Evolutionary conservation across 2,888 invertebrate species (phyloP).

Genomic region (Yponomeuta plumbellus): DNA sequence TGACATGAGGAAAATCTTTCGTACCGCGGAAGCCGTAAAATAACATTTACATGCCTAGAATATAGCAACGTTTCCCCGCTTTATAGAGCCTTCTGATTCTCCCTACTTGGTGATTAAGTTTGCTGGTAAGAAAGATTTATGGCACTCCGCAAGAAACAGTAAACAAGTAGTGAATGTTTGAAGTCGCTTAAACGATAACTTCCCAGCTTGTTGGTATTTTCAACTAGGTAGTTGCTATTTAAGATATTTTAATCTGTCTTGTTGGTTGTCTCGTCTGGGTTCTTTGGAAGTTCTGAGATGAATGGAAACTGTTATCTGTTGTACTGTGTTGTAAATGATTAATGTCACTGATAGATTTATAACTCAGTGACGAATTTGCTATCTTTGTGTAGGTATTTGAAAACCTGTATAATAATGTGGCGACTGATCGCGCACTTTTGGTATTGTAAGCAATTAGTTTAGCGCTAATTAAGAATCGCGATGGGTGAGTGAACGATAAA

Average conservation of each 20-base stretch:
- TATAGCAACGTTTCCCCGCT: not conserved
- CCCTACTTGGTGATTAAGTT: conserved; percentile 3
- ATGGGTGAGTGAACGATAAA: too few relatives aligned
- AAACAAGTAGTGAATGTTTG: conserved; percentile 53
- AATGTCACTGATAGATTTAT: not conserved
- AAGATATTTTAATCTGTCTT: conserved; percentile 55
- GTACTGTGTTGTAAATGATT: not conserved
- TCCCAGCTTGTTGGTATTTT: conserved; percentile 38
- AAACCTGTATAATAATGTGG: too few relatives aligned
- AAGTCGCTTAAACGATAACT: conserved; percentile 63
- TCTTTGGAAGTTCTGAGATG: not conserved
- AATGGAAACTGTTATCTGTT: not conserved
- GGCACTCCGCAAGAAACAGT: conserved; percentile 48
- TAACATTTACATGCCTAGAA: not conserved
- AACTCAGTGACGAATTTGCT: not conserved
- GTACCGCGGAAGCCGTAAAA: too few relatives aligned
- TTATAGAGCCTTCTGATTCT: not conserved
- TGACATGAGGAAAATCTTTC: too few relatives aligned
- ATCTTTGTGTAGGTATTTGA: not conserved
- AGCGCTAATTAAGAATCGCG: too few relatives aligned
- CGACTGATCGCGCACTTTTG: too few relatives aligned
- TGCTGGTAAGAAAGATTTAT: conserved; percentile 64
- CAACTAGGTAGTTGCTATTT: conserved; percentile 37
- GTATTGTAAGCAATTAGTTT: too few relatives aligned
- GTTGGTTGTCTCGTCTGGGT: conserved; percentile 18